Conservation (phyloP, 2,113 vertebrate genomes). For the Eulacestoma nigropectus region DNA sequence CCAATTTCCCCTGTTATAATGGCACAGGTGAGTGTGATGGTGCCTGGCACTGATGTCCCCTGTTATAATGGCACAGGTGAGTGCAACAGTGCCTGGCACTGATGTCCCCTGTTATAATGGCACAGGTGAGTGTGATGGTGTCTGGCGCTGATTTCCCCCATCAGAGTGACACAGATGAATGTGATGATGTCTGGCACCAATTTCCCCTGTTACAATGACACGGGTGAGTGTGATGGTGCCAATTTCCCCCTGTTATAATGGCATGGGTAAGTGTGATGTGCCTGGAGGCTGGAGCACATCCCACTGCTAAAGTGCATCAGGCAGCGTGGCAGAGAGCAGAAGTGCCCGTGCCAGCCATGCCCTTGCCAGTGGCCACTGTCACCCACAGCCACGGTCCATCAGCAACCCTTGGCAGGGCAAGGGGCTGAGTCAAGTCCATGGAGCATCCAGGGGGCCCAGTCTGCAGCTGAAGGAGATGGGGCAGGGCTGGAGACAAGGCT, state of each 20-base stretch:
- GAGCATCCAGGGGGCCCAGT: accelerated
- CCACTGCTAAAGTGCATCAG: accelerated
- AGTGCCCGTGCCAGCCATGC: accelerated
- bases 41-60: accelerated
- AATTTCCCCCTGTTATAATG: neutral
- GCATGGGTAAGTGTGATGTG: neutral
- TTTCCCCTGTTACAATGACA: accelerated
- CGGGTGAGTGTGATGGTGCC: accelerated
- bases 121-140: neutral
- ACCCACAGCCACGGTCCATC: neutral
- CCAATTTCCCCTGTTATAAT: neutral
- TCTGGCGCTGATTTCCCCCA: too few relatives aligned
- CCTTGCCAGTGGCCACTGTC: neutral
- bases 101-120: neutral
- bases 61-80: too few relatives aligned
- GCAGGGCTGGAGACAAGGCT: neutral
- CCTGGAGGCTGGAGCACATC: neutral
- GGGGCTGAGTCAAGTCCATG: neutral
- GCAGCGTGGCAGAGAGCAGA: neutral
- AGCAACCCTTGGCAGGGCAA: accelerated
- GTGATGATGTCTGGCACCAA: neutral
- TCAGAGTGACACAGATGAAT: too few relatives aligned
- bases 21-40: too few relatives aligned
- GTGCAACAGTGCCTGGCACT: too few relatives aligned
- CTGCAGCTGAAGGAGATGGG: neutral